Conservation (phyloP, 2,797 vertebrate genomes). For the Pachyuromys duprasi region DNA sequence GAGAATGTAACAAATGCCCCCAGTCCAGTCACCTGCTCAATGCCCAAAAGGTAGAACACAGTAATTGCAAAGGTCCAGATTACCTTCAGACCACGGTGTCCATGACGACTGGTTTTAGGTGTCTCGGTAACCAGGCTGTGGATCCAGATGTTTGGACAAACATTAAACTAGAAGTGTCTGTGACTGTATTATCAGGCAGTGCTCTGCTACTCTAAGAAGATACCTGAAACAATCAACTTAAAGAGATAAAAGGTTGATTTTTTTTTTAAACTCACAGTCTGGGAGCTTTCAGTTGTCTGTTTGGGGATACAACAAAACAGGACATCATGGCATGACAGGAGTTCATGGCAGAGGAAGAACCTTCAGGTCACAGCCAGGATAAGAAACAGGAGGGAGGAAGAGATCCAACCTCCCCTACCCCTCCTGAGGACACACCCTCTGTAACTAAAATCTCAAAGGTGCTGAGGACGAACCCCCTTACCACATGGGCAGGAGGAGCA, state of each 20-base stretch:
- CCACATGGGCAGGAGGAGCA: too few relatives aligned
- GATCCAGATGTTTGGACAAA: neutral
- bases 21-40: neutral
- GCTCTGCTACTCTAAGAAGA: neutral
- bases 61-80: accelerated
- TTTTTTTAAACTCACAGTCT: neutral
- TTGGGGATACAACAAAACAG: neutral
- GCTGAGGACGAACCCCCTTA: neutral
- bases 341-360: neutral
- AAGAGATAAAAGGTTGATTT: neutral
- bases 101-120: neutral
- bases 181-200: neutral
- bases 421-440: too few relatives aligned
- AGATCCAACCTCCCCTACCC: neutral
- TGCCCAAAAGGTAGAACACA: accelerated
- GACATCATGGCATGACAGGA: too few relatives aligned
- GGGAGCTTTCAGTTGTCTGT: neutral
- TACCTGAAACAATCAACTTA: neutral
- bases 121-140: neutral
- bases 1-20: neutral
- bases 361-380: neutral
- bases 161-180: too few relatives aligned
- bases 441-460: neutral
- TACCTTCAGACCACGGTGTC: accelerated
- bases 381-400: neutral